phyloP scores from a whole-genome alignment of 2,113 vertebrate species.

The Rostratula benghalensis region DNA sequence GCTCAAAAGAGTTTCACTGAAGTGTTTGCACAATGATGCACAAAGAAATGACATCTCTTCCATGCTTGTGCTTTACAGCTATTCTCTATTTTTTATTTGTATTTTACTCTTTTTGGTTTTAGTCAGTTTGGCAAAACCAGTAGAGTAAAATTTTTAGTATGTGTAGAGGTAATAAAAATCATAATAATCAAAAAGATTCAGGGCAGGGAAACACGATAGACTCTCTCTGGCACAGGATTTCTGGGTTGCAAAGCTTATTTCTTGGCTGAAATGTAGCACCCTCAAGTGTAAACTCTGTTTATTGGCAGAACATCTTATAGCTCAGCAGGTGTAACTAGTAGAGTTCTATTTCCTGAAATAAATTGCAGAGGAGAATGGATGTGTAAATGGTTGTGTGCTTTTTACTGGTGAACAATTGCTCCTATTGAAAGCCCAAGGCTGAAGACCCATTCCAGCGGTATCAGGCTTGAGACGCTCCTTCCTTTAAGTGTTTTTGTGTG shows the following conservation, averaged over 20 bases:
- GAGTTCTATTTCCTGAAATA: conserved; percentile 49
- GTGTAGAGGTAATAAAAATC: background rate
- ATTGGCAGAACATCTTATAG: conserved; percentile 8
- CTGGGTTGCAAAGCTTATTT: background rate
- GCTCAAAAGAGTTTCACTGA: background rate
- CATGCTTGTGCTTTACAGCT: background rate
- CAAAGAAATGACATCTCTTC: background rate
- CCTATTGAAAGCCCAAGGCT: background rate
- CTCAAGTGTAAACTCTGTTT: background rate
- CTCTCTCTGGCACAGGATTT: background rate
- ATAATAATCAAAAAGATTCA: background rate
- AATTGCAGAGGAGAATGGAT: conserved; percentile 13
- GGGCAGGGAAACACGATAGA: background rate
- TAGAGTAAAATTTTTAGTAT: background rate
- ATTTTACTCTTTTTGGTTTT: background rate
- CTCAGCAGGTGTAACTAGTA: conserved; percentile 33
- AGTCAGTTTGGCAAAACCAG: background rate
- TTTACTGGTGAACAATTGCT: background rate
- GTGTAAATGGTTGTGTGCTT: background rate
- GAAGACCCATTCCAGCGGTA: background rate
- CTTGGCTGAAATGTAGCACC: background rate
- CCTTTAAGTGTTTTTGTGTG: background rate
- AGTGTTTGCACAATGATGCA: background rate
- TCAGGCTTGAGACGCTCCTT: background rate
- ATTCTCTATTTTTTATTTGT: background rate